A percentile compares a stretch with the other conserved stretches of the same genome.
These are phyloP conservation scores for Zeus faber DNA, from an alignment of 2,113 vertebrate genomes.

Conservation along the genomic window DNA sequence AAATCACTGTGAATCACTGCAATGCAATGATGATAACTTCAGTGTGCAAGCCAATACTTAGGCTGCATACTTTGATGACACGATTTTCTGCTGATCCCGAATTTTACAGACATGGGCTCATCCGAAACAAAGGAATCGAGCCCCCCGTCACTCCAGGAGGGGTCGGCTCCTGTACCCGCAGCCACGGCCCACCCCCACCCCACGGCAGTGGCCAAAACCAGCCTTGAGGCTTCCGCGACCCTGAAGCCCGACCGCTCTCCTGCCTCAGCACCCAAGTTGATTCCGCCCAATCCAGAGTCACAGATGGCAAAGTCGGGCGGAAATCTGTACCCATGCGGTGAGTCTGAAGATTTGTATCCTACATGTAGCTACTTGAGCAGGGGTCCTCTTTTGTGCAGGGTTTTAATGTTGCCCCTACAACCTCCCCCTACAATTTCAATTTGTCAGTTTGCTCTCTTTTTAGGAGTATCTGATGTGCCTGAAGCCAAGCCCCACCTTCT, in stretches of 20 bases:
- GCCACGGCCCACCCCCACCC: slow-evolving; percentile 77
- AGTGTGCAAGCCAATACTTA: too few species aligned
- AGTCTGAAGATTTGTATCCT: too few species aligned
- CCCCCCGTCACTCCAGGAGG: slow-evolving; percentile 54
- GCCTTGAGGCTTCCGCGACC: slow-evolving; percentile 28
- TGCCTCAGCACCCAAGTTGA: slow-evolving; percentile 56
- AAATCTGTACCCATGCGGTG: slow-evolving; percentile 38
- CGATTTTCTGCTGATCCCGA: too few species aligned
- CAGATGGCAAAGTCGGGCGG: slow-evolving; percentile 12
- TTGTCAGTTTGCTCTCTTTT: background rate
- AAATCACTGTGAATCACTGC: background rate
- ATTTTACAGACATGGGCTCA: slow-evolving; percentile 16
- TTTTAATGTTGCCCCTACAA: too few species aligned
- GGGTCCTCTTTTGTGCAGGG: too few species aligned
- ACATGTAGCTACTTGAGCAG: too few species aligned
- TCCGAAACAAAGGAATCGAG: slow-evolving; percentile 36
- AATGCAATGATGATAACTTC: too few species aligned
- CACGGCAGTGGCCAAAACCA: slow-evolving; percentile 72
- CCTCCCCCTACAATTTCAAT: background rate
- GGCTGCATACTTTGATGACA: too few species aligned
- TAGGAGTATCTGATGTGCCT: slow-evolving; percentile 21
- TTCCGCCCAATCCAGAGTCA: slow-evolving; percentile 25
- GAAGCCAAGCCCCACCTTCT: slow-evolving; percentile 44
- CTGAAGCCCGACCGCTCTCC: slow-evolving; percentile 16
- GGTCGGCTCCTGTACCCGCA: slow-evolving; percentile 61